Evolutionary conservation across 2,888 invertebrate species (phyloP).

Genomic region (Anthoptus insignis): DNA sequence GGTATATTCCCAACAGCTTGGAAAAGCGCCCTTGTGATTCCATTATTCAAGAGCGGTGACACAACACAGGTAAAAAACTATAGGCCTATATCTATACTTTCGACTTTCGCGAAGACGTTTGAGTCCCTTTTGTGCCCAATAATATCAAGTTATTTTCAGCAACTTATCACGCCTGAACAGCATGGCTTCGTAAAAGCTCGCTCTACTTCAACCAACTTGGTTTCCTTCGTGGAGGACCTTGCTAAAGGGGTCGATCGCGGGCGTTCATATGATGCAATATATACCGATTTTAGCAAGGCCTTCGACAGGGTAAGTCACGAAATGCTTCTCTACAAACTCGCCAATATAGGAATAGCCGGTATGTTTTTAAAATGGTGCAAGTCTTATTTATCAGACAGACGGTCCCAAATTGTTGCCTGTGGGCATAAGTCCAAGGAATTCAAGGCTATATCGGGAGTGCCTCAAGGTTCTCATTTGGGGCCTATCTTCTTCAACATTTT

Average conservation of each 20-base stretch:
- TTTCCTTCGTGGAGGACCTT: conserved; percentile 27
- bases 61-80: conserved; percentile 32
- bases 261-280: conserved; percentile 22
- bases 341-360: conserved; percentile 3
- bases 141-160: conserved; percentile 18
- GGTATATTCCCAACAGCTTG: conserved; percentile 34
- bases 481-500: conserved; percentile 32
- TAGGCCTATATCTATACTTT: conserved; percentile 43
- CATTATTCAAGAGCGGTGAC: conserved; percentile 38
- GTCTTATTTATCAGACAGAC: conserved; percentile 15
- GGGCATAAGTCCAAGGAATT: conserved; percentile 15
- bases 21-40: conserved; percentile 40
- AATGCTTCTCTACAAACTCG: conserved; percentile 26
- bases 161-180: conserved; percentile 28
- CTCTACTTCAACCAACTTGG: conserved; percentile 42
- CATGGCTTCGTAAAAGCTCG: conserved; percentile 45
- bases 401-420: conserved; percentile 3
- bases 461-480: neutral
- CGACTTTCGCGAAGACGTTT: conserved; percentile 39
- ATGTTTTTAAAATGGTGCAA: conserved; percentile 8
- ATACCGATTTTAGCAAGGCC: conserved; percentile 24
- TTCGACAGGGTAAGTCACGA: conserved; percentile 33
- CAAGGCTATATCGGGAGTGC: neutral
- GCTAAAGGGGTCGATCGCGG: conserved; percentile 31
- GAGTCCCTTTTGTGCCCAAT: conserved; percentile 35